Conservation (phyloP, 64 coral and sea anemone genomes). For the Dendrophyllia cribrosa region DNA sequence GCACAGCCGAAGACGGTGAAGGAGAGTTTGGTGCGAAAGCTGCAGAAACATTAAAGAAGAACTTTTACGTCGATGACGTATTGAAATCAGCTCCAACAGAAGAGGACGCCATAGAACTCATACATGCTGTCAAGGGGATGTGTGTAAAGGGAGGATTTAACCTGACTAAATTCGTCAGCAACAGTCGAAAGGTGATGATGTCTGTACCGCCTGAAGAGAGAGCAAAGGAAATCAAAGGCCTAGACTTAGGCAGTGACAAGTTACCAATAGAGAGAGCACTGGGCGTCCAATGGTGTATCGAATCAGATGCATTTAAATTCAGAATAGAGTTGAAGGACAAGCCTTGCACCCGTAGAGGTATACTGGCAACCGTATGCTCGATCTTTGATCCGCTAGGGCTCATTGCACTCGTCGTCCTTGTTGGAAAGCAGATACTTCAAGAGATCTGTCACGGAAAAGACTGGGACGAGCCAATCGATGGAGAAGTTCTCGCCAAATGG, state of each 20-base stretch:
- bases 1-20: conserved; percentile 37
- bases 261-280: conserved; percentile 41
- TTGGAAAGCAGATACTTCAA: too few relatives aligned
- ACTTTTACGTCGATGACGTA: conserved; percentile 50
- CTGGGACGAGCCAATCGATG: conserved; percentile 47
- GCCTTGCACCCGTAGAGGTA: conserved; percentile 38
- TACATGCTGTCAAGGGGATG: conserved; percentile 27
- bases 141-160: conserved; percentile 49
- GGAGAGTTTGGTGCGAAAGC: conserved; percentile 18
- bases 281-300: conserved; percentile 50
- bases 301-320: conserved; percentile 57
- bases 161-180: conserved; percentile 53
- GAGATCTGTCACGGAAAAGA: not conserved
- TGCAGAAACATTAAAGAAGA: conserved; percentile 24
- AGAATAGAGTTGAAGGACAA: conserved; percentile 52
- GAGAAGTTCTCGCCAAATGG: conserved; percentile 42
- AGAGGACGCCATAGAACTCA: conserved; percentile 48
- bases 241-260: conserved; percentile 52
- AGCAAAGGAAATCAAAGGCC: conserved; percentile 43
- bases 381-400: too few relatives aligned
- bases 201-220: conserved; percentile 19
- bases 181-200: conserved; percentile 53
- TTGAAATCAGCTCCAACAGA: conserved; percentile 31
- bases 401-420: too few relatives aligned
- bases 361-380: conserved; percentile 25